Evolutionary conservation across 1,140 invertebrate species (phyloP), one percentile per base, ranked within the genome.

Genomic region (Lasaia peninsularis): DNA sequence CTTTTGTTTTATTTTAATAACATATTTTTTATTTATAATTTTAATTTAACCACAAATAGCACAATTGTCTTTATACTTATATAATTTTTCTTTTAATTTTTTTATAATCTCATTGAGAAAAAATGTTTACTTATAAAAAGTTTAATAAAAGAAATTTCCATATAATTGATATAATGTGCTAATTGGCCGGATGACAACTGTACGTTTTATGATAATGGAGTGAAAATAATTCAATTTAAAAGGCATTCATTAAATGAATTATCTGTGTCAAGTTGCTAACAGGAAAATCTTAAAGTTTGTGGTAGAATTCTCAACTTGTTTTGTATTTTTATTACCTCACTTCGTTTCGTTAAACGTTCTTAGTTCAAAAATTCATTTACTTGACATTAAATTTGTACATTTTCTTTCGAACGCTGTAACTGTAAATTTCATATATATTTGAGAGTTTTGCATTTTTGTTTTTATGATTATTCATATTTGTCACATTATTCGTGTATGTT

Each of bases 211-310:
- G 67, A 69, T 70, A 74, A 74, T 70, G 66, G 65, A 69, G 58
- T 60, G 50, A 60, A 56, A 56, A 50, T 64, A 57, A 72, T 72
- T 66, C 63, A 72, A 74, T 72, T 74, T 74, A 67, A 72, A 68
- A 62, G 65, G 68, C 64, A 73, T 74, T 77, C 70, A 77, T 74
- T 60, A 74, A 67, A 72, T 69, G 66, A 69, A 69, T 76, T 72
- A 70, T 66, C 56, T 63, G 62, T 60, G 63, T 70, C 67, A 67
- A 65, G 61, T 61, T 60, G 56, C 62, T 56, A 59, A 58, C 44
- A 56, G 59, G 62, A 63, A 59, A 40, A 59, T 67, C 52, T 65
- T n/a, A 56, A 69, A 69, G 65, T 66, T 71, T 71, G 66, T 69
- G 69, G 72, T 69, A 61, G 65, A 74, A 69, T 64, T 65, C 63